Evolutionary conservation across 2,888 invertebrate species (phyloP), one percentile per base, ranked within the genome.

Genomic region (Drosophila trichaetosa): DNA sequence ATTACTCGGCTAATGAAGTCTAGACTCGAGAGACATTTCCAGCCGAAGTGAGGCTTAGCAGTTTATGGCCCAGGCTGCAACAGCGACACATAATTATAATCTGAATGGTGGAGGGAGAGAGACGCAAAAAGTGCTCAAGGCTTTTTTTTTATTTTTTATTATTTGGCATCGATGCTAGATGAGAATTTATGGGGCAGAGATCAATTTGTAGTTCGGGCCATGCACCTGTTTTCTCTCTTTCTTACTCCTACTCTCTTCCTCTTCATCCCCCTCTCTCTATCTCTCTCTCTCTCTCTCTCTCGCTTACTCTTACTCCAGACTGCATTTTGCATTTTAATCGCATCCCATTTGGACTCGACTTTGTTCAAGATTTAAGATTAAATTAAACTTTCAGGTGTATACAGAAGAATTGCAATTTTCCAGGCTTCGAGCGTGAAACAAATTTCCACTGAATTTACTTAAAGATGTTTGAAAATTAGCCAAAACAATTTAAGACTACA

Each of bases 1-100:
- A 86, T 79, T 78, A 80, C 88, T 75, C 68, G 40, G 82, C 82
- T 89, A 89, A 87, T 86, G 85, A 84, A 89, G 86, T 86, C 86
- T 86, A 86, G 85, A 70, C 46, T 24, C 24, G 24, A 46, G 46
- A 24, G 46, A 46, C 46, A 46, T 46, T 46, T 46, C 24, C 46
- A 46, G 16, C 8, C 70, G 58, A 75, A 64, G 67, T 38, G 42
- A 49, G 57, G 63, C 65, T 71, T 67, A 63, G 66, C 62, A 59
- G 51, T 62, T 77, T 67, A 77, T 74, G 69, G 57, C 66, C 57
- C 52, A 78, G 57, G 67, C 65, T 68, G 40, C 76, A 60, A 16
- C 65, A 60, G 13, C 65, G 40, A 36, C 46, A 27, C 54, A 51
- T 33, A 33, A 52, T 46, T 24, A 8, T 46, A 46, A 46, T 46